Evolutionary conservation across 2,797 vertebrate genomes (phyloP).

Genomic region (Alfaro cultratus): DNA sequence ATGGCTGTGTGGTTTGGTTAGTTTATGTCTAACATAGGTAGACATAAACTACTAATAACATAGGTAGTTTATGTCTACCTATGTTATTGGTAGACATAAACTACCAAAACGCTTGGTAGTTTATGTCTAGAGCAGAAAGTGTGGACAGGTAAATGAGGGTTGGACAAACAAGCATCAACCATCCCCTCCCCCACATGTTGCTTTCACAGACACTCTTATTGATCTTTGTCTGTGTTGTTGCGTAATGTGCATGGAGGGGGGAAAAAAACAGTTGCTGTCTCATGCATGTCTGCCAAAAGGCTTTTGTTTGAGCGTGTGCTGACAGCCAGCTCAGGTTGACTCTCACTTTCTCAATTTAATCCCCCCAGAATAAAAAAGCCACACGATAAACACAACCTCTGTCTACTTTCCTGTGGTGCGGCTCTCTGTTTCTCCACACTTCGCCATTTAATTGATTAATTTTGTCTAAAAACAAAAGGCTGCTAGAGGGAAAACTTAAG

Average conservation of each 20-base stretch:
- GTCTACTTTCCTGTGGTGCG: slow-evolving; percentile 8
- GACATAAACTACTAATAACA: no score
- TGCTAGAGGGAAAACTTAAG: slow-evolving; percentile 6
- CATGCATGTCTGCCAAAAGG: slow-evolving; percentile 46
- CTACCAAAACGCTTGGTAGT: slow-evolving; percentile 6
- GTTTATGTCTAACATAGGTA: slow-evolving; percentile 7
- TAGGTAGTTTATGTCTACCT: no score
- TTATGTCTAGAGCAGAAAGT: slow-evolving; percentile 23
- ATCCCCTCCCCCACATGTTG: slow-evolving; percentile 2
- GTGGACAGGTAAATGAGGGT: slow-evolving; percentile 19
- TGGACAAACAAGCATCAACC: slow-evolving; percentile 17
- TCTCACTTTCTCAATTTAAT: slow-evolving; percentile 42
- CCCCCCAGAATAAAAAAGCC: slow-evolving; percentile 43
- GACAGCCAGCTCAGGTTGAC: slow-evolving; percentile 56
- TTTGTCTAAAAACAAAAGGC: slow-evolving; percentile 34
- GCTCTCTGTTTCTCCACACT: slow-evolving; percentile 22
- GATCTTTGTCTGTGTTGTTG: slow-evolving; percentile 61
- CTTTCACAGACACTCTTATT: slow-evolving; percentile 47
- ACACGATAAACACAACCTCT: slow-evolving; percentile 27
- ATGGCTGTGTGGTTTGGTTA: background rate
- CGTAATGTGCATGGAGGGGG: slow-evolving; percentile 20
- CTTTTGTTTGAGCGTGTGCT: slow-evolving; percentile 62
- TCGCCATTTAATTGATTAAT: slow-evolving; percentile 49
- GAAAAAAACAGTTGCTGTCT: slow-evolving; percentile 28
- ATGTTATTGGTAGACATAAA: no score